Conservation (phyloP, 2,113 vertebrate genomes). For the Hemichromis elongatus region DNA sequence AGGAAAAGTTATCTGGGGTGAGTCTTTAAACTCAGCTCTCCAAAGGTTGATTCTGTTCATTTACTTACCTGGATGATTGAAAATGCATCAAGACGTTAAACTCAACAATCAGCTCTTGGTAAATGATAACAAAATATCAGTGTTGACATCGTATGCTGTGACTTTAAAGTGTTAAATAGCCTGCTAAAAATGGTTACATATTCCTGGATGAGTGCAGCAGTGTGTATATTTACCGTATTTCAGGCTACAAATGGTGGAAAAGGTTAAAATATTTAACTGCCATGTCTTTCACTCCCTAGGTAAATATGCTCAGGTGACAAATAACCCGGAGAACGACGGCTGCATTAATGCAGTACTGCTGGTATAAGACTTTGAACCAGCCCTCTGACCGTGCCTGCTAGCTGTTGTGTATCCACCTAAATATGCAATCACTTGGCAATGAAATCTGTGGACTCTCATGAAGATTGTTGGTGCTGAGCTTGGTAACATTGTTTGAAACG, state of each 20-base stretch:
- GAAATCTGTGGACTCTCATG: background rate
- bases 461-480: background rate
- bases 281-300: conserved; percentile 67
- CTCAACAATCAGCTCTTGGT: no score
- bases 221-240: background rate
- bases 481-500: background rate
- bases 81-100: no score
- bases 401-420: background rate
- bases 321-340: conserved; percentile 98
- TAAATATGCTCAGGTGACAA: conserved; percentile 97
- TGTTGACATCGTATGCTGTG: background rate
- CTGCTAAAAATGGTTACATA: background rate
- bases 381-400: conserved; percentile 29
- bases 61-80: no score
- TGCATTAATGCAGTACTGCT: conserved; percentile 95
- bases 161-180: background rate
- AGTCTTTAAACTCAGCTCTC: conserved; percentile 58
- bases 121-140: background rate
- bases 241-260: background rate
- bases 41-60: no score
- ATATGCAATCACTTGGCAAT: background rate
- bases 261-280: background rate
- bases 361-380: conserved; percentile 70
- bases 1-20: conserved; percentile 98
- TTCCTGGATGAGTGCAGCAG: background rate